Percentiles rank a stretch among this genome's conserved stretches.
These are phyloP conservation scores for Amorpha juglandis DNA, from an alignment of 2,888 invertebrate genomes.

Conservation along the genomic window DNA sequence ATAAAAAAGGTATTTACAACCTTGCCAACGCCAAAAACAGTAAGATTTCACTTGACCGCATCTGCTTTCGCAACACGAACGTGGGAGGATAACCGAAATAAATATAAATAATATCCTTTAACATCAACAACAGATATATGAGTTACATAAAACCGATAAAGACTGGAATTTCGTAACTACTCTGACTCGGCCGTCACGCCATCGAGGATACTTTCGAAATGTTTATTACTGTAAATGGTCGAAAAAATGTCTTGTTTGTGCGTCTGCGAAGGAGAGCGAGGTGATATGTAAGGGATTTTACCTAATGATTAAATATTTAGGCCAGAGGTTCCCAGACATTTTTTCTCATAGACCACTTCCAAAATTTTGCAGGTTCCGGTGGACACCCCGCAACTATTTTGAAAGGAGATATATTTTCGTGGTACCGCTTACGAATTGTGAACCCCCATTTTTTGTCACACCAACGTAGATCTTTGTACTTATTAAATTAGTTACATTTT, in stretches of 20 bases:
- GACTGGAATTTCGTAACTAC: constrained; percentile 11
- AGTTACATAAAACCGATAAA: constrained; percentile 32
- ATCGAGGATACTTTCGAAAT: constrained; percentile 37
- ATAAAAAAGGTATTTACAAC: constrained; percentile 11
- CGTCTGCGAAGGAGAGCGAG: too few species aligned
- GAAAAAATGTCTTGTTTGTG: constrained; percentile 33
- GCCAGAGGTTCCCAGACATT: too few species aligned
- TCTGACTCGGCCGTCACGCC: constrained; percentile 25
- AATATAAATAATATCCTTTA: constrained; percentile 22
- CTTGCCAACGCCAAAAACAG: constrained; percentile 22
- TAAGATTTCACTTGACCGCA: constrained; percentile 16
- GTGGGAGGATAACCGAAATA: constrained; percentile 25
- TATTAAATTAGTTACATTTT: too few species aligned
- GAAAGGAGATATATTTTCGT: too few species aligned
- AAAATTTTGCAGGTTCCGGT: too few species aligned
- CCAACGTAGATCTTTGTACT: too few species aligned
- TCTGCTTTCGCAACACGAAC: constrained; percentile 27
- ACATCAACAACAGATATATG: constrained; percentile 27
- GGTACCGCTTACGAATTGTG: too few species aligned
- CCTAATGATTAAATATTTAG: too few species aligned
- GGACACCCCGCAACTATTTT: too few species aligned
- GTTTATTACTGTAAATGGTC: constrained; percentile 31
- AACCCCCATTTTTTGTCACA: too few species aligned
- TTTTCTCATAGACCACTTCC: too few species aligned
- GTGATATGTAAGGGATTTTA: too few species aligned